Percentiles rank a stretch among this genome's conserved stretches.
Evolutionary conservation across 1,140 invertebrate genomes (phyloP).

Genomic region (Caenorhabditis tropicalis): DNA sequence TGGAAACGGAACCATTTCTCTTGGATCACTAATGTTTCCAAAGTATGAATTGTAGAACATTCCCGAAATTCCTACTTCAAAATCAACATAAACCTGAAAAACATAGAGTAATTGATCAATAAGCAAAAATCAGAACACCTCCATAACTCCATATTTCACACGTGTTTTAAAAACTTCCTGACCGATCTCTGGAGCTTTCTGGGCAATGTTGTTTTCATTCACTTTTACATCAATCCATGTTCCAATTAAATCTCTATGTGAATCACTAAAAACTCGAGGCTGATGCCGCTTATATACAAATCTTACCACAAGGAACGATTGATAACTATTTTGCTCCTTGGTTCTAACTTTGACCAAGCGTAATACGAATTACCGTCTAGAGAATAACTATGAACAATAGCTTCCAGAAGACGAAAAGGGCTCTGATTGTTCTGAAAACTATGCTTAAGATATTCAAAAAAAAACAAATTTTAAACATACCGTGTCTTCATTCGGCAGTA

Average conservation of each 20-base stretch:
- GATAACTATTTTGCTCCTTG: neutral
- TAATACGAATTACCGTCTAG: neutral
- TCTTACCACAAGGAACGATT: neutral
- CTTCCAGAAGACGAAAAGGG: neutral
- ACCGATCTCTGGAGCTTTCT: neutral
- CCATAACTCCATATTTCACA: neutral
- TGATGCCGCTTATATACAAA: neutral
- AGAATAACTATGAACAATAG: neutral
- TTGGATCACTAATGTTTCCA: neutral
- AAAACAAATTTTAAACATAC: too few relatives aligned
- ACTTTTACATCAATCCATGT: neutral
- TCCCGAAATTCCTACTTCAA: neutral
- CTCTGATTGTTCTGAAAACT: too few relatives aligned
- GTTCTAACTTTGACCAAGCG: neutral
- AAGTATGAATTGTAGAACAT: neutral
- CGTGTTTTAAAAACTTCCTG: neutral
- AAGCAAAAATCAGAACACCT: neutral
- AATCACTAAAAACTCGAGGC: neutral
- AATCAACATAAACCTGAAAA: neutral
- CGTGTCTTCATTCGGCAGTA: neutral
- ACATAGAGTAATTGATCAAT: neutral
- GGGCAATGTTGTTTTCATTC: neutral
- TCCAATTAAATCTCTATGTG: neutral
- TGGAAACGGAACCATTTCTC: neutral
- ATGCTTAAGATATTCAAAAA: too few relatives aligned